These are phyloP conservation scores for Augiades crinisus DNA, from an alignment of 2,888 invertebrate species.

Conservation along the genomic window DNA sequence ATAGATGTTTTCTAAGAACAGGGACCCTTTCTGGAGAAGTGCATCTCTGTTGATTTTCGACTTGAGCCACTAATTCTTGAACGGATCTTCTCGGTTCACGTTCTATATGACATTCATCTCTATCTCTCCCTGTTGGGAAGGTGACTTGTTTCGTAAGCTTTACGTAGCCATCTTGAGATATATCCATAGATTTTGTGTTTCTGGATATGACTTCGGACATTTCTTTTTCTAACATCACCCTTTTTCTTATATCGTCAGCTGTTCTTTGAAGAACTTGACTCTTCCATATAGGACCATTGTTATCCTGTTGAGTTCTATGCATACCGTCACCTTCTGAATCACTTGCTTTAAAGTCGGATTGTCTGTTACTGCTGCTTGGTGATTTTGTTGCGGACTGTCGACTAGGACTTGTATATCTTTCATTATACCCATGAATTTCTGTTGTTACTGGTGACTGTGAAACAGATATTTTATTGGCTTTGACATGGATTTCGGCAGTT, in stretches of 20 bases:
- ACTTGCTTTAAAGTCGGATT: constrained; percentile 45
- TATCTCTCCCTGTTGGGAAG: constrained; percentile 39
- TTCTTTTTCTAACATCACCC: constrained; percentile 64
- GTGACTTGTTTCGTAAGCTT: constrained; percentile 64
- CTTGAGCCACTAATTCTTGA: constrained; percentile 83
- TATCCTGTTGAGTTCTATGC: constrained; percentile 39
- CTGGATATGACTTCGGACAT: constrained; percentile 57
- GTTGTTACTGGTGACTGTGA: constrained; percentile 66
- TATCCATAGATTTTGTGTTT: constrained; percentile 62
- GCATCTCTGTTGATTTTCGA: constrained; percentile 76
- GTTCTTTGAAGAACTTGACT: constrained; percentile 74
- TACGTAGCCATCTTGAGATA: constrained; percentile 76
- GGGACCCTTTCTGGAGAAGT: constrained; percentile 62
- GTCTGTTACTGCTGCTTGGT: constrained; percentile 49
- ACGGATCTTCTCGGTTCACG: constrained; percentile 79
- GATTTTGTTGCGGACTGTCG: constrained; percentile 61
- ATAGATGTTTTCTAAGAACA: constrained; percentile 53
- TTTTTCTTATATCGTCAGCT: constrained; percentile 68
- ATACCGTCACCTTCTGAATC: constrained; percentile 49
- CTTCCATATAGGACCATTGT: constrained; percentile 58
- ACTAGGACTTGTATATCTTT: constrained; percentile 58
- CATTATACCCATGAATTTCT: constrained; percentile 55
- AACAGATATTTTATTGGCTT: constrained; percentile 60
- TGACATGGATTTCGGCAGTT: constrained; percentile 73
- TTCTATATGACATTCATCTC: constrained; percentile 46